phyloP scores from a whole-genome alignment of 2,113 vertebrate species.

The Sinocyclocheilus anshuiensis region DNA sequence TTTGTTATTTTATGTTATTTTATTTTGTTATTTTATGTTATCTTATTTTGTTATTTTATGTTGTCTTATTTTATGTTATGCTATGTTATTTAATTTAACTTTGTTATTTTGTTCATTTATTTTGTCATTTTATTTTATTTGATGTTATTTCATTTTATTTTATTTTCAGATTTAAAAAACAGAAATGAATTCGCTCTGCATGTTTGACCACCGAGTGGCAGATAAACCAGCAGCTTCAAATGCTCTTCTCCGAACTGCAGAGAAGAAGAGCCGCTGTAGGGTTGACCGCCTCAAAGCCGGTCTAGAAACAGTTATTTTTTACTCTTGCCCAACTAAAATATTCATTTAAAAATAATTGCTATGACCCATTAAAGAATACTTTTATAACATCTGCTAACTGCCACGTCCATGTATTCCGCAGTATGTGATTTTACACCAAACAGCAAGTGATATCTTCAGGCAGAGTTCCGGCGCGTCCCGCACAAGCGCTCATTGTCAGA shows the following conservation, averaged over 20 bases:
- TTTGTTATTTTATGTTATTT: not conserved
- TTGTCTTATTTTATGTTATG: not conserved
- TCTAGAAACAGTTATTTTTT: not conserved
- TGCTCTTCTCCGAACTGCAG: not conserved
- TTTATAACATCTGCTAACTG: not conserved
- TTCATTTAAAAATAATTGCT: not conserved
- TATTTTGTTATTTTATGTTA: not conserved
- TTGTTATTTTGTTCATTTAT: not conserved
- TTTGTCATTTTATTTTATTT: not conserved
- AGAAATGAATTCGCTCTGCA: not conserved
- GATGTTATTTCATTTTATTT: not conserved
- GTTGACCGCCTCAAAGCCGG: not conserved
- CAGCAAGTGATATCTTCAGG: not conserved
- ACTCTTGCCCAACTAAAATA: not conserved
- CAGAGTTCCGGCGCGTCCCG: not conserved
- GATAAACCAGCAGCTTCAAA: not conserved
- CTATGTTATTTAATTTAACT: not conserved
- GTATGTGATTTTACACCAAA: not conserved
- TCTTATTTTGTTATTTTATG: not conserved
- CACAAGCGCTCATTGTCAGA: not conserved
- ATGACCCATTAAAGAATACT: not conserved
- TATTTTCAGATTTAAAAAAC: not conserved
- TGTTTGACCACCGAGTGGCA: not conserved
- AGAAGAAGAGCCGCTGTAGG: constrained; percentile 5
- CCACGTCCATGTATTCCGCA: too few relatives aligned